Conservation (phyloP, 2,113 vertebrate species). For the Pseudolaguvia tuberculata region DNA sequence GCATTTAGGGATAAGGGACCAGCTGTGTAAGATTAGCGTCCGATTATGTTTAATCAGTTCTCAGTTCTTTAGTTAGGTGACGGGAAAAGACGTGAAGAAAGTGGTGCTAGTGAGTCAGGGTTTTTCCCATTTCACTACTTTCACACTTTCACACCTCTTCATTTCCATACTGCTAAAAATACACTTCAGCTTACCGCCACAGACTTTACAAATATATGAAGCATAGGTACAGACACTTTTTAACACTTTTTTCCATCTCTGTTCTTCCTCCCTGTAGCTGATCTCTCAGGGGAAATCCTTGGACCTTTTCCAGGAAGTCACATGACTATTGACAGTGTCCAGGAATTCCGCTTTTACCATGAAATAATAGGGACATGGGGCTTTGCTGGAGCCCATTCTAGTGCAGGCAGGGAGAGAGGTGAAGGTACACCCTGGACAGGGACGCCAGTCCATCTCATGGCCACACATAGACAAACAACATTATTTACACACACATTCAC, state of each 20-base stretch:
- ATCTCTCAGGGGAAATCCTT: slow-evolving; percentile 22
- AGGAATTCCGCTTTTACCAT: too few species aligned
- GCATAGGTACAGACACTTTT: not conserved
- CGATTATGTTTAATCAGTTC: not conserved
- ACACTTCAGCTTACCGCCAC: not conserved
- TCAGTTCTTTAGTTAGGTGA: not conserved
- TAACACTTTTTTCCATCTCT: slow-evolving; percentile 22
- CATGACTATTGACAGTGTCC: not conserved
- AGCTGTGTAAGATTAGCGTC: too few species aligned
- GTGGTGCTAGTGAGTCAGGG: not conserved
- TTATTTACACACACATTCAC: too few species aligned
- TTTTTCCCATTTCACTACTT: not conserved
- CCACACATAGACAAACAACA: too few species aligned
- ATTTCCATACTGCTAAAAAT: slow-evolving; percentile 18
- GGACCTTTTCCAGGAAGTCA: slow-evolving; percentile 19
- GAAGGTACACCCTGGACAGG: too few species aligned
- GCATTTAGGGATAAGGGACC: too few species aligned
- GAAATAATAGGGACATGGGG: too few species aligned
- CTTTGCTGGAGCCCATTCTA: too few species aligned
- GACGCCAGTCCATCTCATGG: too few species aligned
- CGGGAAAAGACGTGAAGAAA: slow-evolving; percentile 2
- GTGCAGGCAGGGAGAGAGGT: too few species aligned
- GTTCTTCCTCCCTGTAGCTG: slow-evolving; percentile 2
- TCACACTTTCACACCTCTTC: slow-evolving; percentile 3
- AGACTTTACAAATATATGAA: not conserved